Conservation (phyloP, 53 echinoderm and acorn worm species). For the Henricia sp. region DNA sequence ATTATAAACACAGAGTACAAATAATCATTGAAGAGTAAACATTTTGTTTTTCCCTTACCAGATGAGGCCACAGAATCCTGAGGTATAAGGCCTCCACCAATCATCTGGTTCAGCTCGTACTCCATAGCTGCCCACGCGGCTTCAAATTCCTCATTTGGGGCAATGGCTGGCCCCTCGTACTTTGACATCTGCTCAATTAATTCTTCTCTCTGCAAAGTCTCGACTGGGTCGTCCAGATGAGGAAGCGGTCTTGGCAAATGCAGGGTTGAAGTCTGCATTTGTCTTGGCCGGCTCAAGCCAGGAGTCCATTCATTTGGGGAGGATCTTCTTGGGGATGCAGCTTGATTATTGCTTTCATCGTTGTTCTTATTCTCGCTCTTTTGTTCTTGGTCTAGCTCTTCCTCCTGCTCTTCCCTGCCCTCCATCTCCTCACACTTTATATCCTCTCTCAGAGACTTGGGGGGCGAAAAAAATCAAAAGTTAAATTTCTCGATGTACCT, state of each 20-base stretch:
- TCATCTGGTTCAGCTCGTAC: constrained; percentile 13
- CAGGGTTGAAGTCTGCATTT: neutral
- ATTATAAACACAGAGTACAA: neutral
- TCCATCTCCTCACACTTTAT: no score
- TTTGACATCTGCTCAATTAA: constrained; percentile 19
- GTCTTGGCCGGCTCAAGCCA: no score
- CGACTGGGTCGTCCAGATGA: neutral
- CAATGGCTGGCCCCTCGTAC: constrained; percentile 38
- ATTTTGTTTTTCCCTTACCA: constrained; percentile 23
- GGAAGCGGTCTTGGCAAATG: neutral
- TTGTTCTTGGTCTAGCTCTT: no score
- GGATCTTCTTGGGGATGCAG: no score
- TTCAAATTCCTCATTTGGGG: constrained; percentile 36
- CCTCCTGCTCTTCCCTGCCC: no score
- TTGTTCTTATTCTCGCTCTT: no score
- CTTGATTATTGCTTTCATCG: no score
- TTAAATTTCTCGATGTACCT: no score
- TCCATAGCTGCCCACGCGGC: constrained; percentile 35
- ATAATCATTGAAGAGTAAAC: neutral
- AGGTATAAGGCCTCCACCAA: constrained; percentile 38
- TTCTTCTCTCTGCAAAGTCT: neutral
- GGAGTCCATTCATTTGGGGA: no score
- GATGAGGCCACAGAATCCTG: constrained; percentile 39
- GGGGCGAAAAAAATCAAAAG: no score
- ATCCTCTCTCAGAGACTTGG: no score